Base-by-base conservation (phyloP, 2,888 invertebrate species). In the Limnephilus rhombicus region DNA sequence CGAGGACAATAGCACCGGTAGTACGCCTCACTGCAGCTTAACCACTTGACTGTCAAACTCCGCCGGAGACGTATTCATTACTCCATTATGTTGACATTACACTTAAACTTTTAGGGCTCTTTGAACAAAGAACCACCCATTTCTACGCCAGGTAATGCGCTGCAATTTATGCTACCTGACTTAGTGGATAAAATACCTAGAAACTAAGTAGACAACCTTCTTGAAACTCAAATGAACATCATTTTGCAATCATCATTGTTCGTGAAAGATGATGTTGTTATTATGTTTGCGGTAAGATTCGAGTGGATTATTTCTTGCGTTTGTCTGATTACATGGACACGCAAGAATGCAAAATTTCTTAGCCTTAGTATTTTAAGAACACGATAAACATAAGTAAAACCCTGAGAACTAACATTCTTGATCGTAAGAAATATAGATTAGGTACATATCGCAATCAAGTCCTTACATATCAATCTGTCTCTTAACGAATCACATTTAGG, bases 1-100 rank as follows among this genome's bases (percentile, higher is more conserved):
- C 82, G 82, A 82, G 82, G 31, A 82, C 82, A 82, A 82, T 82
- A 11, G 82, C 29, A 34, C 82, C 82, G 82, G 82, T 82, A 31
- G 82, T 82, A 34, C 31, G 82, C 82, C 82, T 82, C 82, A 34
- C 82, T 82, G 82, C 31, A 4, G 68, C 68, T 68, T 68, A 68
- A 68, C 68, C 68, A 68, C 68, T 49, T 49, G 49, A 49, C 49
- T 24, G 68, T 68, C 68, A 68, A 68, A 68, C 68, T 68, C 68
- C 68, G 68, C 24, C 53, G 53, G 53, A 68, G 68, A 68, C 68
- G 68, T 68, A 68, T 49, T 49, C 49, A 49, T 68, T 68, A 68
- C n/a, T 68, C 24, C 24, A 68, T 68, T 68, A 68, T 68, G 68
- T 68, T 68, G 68, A 68, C 68, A 68, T 68, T 68, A 68, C 68